A percentile compares a stretch with the other conserved stretches of the same genome.
Conservation (phyloP, 2,113 vertebrate species). For the Phylloscopus trochilus region DNA sequence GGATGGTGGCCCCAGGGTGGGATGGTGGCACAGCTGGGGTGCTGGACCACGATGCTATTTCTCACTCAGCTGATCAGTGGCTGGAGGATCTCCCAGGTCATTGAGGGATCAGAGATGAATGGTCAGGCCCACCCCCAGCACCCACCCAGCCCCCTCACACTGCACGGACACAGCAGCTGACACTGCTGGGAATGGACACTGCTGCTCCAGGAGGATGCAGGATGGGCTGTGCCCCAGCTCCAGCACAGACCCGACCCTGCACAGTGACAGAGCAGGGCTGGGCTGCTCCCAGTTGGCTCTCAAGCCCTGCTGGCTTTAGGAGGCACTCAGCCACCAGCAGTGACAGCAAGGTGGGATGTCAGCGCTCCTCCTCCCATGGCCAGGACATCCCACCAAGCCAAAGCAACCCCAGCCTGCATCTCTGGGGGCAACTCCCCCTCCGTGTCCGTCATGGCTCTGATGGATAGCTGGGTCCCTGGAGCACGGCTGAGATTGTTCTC, state of each 20-base stretch:
- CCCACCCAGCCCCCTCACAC: fast-evolving
- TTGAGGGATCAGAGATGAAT: not conserved
- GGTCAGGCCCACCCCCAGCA: not conserved
- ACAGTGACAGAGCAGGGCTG: not conserved
- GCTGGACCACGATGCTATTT: fast-evolving
- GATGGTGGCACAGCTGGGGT: no score
- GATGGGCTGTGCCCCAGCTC: not conserved
- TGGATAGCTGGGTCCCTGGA: not conserved
- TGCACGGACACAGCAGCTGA: fast-evolving
- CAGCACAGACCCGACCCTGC: not conserved
- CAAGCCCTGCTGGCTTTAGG: not conserved
- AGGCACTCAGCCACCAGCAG: not conserved
- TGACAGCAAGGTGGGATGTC: fast-evolving
- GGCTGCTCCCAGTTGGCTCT: not conserved
- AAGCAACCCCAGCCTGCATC: not conserved
- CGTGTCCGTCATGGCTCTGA: not conserved
- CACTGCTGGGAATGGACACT: not conserved
- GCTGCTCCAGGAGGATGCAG: not conserved
- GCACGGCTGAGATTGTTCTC: not conserved
- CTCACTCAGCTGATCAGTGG: not conserved
- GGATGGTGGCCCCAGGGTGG: not conserved
- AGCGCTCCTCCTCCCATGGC: fast-evolving
- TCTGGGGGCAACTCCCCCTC: not conserved
- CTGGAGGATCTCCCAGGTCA: not conserved
- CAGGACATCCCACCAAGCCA: not conserved